phyloP scores from a whole-genome alignment of 2,888 invertebrate species.

The Tuta absoluta region DNA sequence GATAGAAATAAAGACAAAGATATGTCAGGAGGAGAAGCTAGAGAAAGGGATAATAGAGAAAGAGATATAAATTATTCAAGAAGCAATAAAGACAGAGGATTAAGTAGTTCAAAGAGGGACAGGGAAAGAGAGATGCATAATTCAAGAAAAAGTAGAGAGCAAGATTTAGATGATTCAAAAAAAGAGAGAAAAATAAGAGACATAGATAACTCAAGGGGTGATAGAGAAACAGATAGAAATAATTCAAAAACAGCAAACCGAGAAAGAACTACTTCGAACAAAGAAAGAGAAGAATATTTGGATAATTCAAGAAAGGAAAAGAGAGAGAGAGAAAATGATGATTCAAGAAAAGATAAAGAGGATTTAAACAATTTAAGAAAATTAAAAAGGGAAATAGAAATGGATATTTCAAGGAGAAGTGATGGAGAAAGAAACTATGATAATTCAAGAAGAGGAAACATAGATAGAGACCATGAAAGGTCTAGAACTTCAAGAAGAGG shows the following conservation, averaged over 20 bases:
- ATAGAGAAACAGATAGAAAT: neutral
- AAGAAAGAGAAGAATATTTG: neutral
- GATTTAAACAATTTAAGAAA: neutral
- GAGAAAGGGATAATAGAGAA: neutral
- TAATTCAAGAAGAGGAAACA: conserved; percentile 36
- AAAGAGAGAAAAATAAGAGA: conserved; percentile 7
- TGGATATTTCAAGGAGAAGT: neutral
- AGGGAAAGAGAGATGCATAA: conserved; percentile 10
- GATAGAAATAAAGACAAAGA: neutral
- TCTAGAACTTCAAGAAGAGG: conserved; percentile 31
- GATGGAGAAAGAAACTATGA: neutral
- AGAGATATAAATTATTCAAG: neutral
- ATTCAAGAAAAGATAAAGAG: neutral
- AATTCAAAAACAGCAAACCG: neutral
- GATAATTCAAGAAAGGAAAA: conserved; percentile 3
- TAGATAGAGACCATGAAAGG: conserved; percentile 37
- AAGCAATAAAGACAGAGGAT: neutral
- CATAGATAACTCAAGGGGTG: neutral
- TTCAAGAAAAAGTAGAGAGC: conserved; percentile 6
- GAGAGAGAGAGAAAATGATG: conserved; percentile 1
- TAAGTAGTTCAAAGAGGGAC: neutral
- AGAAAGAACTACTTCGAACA: no score
- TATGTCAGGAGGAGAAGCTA: neutral
- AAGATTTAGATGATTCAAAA: neutral
- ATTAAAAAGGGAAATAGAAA: neutral